Conservation (phyloP, 1,140 invertebrate genomes). For the Drosophila nannoptera region DNA sequence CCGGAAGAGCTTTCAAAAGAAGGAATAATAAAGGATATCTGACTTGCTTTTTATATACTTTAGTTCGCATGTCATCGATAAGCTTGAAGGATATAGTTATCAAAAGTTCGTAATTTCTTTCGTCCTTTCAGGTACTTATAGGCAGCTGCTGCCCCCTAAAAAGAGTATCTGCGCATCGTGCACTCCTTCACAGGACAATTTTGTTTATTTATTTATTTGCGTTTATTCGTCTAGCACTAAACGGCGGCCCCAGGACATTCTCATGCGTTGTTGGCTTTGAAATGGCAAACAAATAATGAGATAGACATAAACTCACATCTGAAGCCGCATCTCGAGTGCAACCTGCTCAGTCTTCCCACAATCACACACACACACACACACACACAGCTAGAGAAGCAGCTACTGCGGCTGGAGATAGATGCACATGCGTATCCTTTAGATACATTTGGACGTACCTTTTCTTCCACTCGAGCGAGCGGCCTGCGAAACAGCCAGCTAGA, state of each 20-base stretch:
- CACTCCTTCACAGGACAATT: too few relatives aligned
- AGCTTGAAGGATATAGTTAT: neutral
- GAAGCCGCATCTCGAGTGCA: conserved; percentile 51
- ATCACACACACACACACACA: conserved; percentile 8
- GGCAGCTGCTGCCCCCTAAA: neutral
- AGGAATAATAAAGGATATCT: too few relatives aligned
- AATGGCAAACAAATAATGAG: conserved; percentile 75
- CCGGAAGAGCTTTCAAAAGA: neutral
- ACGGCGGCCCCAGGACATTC: conserved; percentile 64
- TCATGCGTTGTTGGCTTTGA: conserved; percentile 45
- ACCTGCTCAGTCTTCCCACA: conserved; percentile 57
- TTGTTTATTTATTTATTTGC: conserved; percentile 60
- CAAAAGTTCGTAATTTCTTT: neutral
- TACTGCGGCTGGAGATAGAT: neutral
- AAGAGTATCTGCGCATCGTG: neutral
- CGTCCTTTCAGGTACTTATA: neutral
- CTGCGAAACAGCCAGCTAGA: conserved; percentile 55
- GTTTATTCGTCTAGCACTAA: conserved; percentile 65
- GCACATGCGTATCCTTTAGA: conserved; percentile 55
- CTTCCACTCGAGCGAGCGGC: conserved; percentile 64
- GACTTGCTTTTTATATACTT: too few relatives aligned
- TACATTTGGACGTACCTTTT: conserved; percentile 65
- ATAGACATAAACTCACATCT: conserved; percentile 44
- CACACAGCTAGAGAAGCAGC: conserved; percentile 2
- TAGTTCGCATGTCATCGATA: neutral